A percentile compares a stretch with the other conserved stretches of the same genome.
Evolutionary conservation across 2,113 vertebrate genomes (phyloP).

Genomic region (Ariopsis seemanni): DNA sequence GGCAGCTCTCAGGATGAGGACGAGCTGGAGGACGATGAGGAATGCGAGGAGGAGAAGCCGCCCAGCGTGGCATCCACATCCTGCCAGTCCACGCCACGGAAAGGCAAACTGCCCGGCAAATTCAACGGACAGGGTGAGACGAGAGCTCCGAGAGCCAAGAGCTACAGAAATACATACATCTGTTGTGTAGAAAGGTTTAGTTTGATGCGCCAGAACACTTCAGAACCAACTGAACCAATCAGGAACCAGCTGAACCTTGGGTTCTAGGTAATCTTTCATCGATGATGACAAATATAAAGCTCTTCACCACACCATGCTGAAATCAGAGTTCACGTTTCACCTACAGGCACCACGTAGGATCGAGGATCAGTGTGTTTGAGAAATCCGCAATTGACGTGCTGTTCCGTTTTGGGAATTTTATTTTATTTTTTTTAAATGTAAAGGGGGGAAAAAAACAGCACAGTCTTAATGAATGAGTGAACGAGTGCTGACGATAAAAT

Average conservation of each 20-base stretch:
- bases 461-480: neutral
- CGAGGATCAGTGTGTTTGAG: neutral
- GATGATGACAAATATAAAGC: neutral
- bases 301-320: neutral
- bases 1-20: conserved; percentile 98
- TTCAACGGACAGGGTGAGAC: conserved; percentile 90
- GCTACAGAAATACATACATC: neutral
- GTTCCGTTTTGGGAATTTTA: too few relatives aligned
- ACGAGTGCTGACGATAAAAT: neutral
- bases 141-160: neutral
- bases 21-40: conserved; percentile 86
- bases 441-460: neutral
- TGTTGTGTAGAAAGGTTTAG: neutral
- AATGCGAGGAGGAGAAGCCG: conserved; percentile 81
- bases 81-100: conserved; percentile 95
- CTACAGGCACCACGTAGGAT: neutral
- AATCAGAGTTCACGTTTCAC: neutral
- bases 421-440: neutral
- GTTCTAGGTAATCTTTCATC: neutral
- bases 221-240: neutral
- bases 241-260: neutral
- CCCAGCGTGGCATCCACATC: conserved; percentile 84
- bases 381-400: neutral
- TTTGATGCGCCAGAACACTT: too few relatives aligned
- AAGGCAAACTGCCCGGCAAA: conserved; percentile 85